Evolutionary conservation across 2,888 invertebrate genomes (phyloP), one percentile per base, ranked within the genome.

Genomic region (Hirtodrosophila confusa): DNA sequence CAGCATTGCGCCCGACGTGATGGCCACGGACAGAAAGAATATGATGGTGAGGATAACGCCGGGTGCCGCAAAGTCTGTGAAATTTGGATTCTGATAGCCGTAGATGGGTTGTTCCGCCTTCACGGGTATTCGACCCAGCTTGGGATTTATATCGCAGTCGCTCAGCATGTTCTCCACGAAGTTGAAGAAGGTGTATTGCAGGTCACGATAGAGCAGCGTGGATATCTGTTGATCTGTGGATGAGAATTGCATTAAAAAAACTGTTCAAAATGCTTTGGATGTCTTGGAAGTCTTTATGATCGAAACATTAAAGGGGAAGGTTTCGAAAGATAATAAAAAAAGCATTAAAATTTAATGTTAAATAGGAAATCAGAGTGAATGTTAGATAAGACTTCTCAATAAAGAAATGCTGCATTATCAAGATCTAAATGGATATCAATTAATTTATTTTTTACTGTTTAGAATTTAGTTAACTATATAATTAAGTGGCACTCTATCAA

Each of bases 51-150:
- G 91, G 78, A 98, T 96, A 47, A 98, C 94, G 68, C 98, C 98
- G 1, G 98, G 98, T 2, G 98, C 98, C 63, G 98, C 98, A 89
- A 98, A 98, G 90, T 98, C 97, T 0, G 97, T 98, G 88, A 98
- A 98, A 88, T 96, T 96, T 0, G 97, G 96, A 54, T 94, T 92
- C 29, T 91, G 90, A 53, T 94, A 93, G 3, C 97, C 97, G 84
- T 96, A 97, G 44, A 97, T 92, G 0, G 97, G 97, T 0, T 92
- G 89, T 74, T 95, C 92, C 90, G 95, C 95, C 93, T 96, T 90
- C 43, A 92, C 72, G 0, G 92, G 92, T 6, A 92, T 82, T 9
- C 83, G 85, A 4, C 91, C 91, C 1, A 95, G 89, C 69, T 93
- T 93, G 0, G 93, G 93, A 67, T 95, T 95, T 40, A 95, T 91